Evolutionary conservation across 2,797 vertebrate species (phyloP), one percentile per base, ranked within the genome.

Genomic region (Crypturellus tataupa): DNA sequence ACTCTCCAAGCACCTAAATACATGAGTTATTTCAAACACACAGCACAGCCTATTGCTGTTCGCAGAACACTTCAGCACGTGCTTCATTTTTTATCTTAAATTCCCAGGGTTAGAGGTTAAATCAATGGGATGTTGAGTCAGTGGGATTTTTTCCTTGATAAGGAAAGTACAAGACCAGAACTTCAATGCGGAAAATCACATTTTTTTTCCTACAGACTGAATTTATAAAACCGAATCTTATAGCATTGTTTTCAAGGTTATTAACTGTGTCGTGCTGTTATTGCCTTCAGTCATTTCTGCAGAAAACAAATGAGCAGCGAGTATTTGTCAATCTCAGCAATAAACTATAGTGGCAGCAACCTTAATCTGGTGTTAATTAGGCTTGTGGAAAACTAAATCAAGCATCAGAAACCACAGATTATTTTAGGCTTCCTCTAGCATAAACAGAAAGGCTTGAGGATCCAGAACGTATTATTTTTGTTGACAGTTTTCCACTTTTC

Each of bases 291-390:
- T 82, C 91, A 87, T 93, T 95, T 85, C 90, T 89, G 84, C 39
- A 91, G 77, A 81, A 97, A 95, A 96, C 94, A 97, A 97, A 98
- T 97, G 97, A 98, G 97, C 95, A 98, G 94, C 89, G 83, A 95
- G 90, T 70, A 94, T 97, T 97, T 96, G 92, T 97, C 93, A 96
- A 93, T 96, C 96, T 98, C 95, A 94, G 92, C 93, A 84, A 93
- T 98, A 98, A 98, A 98, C 96, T 94, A 97, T 86, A 96, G 73
- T 96, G 98, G 97, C 97, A 97, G 98, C 90, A 94, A 97, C 97
- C 97, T 98, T 98, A 98, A 98, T 98, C 98, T 98, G 97, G 90
- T 97, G 97, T 97, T 98, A 98, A 99, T 99, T 98, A 99, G 96
- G 96, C 98, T 98, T 98, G 97, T 97, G 98, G 98, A 98, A 98